Evolutionary conservation across 1,140 invertebrate species (phyloP).

Genomic region (Formica exsecta): DNA sequence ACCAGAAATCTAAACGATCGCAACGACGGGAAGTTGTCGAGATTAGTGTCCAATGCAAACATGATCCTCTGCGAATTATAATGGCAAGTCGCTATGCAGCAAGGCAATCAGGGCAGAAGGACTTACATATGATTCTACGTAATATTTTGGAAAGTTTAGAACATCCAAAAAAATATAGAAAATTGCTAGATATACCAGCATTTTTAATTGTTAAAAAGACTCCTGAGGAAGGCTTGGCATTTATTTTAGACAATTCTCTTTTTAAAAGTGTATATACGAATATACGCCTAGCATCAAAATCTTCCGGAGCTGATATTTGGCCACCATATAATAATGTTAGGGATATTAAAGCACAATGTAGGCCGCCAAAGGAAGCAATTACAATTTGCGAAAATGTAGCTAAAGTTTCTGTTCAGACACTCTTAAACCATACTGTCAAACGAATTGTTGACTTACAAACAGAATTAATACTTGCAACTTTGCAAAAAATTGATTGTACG

Average conservation of each 20-base stretch:
- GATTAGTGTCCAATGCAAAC: neutral
- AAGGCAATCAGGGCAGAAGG: neutral
- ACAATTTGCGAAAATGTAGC: neutral
- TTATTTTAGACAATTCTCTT: too few relatives aligned
- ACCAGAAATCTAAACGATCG: neutral
- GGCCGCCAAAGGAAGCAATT: neutral
- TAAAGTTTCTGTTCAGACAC: neutral
- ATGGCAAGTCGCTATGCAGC: neutral
- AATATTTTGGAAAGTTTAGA: neutral
- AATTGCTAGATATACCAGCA: neutral
- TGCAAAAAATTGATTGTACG: neutral
- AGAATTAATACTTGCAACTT: conserved; percentile 14
- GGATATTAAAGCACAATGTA: neutral
- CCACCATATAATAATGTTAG: neutral
- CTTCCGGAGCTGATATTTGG: neutral
- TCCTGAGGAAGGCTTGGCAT: too few relatives aligned
- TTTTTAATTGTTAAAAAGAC: too few relatives aligned
- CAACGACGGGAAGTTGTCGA: neutral
- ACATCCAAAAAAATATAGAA: conserved; percentile 19
- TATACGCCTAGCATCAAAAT: neutral
- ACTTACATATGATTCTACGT: neutral
- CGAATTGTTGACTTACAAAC: neutral
- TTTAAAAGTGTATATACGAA: too few relatives aligned
- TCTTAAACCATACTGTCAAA: neutral
- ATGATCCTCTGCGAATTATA: neutral